Conservation (phyloP, 2,888 invertebrate genomes). For the Drosophila prostipennis region DNA sequence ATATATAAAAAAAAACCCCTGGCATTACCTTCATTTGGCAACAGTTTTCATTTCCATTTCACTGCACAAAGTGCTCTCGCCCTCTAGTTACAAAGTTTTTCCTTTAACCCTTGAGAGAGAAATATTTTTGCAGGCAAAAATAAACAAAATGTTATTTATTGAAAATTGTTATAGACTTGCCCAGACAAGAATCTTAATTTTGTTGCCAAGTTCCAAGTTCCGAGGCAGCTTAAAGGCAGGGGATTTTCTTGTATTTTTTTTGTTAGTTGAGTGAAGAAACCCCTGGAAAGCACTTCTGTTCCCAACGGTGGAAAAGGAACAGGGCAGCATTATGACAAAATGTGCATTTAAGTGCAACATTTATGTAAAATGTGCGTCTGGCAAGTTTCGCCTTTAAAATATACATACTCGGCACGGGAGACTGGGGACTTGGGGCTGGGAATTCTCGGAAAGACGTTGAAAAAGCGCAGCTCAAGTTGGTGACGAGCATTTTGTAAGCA, state of each 20-base stretch:
- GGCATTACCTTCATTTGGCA: conserved; percentile 55
- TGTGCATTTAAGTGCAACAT: conserved; percentile 80
- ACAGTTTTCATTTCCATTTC: conserved; percentile 61
- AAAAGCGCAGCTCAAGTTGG: conserved; percentile 69
- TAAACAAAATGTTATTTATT: conserved; percentile 74
- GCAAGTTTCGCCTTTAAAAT: conserved; percentile 76
- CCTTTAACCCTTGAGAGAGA: conserved; percentile 24
- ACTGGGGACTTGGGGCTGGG: conserved; percentile 2
- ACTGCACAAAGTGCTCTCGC: conserved; percentile 61
- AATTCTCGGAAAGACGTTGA: conserved; percentile 45
- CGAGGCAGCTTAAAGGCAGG: conserved; percentile 37
- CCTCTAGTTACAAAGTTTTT: conserved; percentile 30
- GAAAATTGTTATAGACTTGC: conserved; percentile 69
- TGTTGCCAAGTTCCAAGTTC: conserved; percentile 45
- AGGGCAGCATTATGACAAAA: conserved; percentile 72
- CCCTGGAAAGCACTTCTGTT: conserved; percentile 33
- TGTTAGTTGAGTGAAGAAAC: conserved; percentile 5
- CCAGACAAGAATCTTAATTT: conserved; percentile 73
- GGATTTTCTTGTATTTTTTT: conserved; percentile 22
- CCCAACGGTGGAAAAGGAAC: conserved; percentile 16
- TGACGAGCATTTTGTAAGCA: conserved; percentile 73
- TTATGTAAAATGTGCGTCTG: conserved; percentile 80
- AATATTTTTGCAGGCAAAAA: conserved; percentile 43
- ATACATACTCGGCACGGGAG: conserved; percentile 41
- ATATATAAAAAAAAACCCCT: conserved; percentile 19